Base-by-base conservation (phyloP, 2,888 invertebrate species). In the Cephus rjabovi region DNA sequence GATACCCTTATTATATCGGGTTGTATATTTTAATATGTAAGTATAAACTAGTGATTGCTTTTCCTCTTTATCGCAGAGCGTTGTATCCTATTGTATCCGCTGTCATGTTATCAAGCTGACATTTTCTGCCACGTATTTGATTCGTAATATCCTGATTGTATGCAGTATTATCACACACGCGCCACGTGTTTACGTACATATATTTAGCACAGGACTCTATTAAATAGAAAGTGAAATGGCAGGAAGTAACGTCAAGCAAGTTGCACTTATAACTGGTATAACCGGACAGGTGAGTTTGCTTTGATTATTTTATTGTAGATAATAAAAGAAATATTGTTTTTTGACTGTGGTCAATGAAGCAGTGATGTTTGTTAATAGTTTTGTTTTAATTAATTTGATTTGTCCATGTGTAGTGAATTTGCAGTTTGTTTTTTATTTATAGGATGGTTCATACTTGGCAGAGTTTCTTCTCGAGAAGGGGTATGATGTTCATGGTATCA, bases 361-460 rank as follows among this genome's bases (percentile, higher is more conserved):
- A 31, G 15, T 4, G 34, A 35, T 70, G 4, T 40, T 15, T 69
- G 23, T 34, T 12, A 75, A 75, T 40, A 34, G 73, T 79, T 75
- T n/a, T 56, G 73, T 73, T 1, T 37, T 75, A 71, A 4, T n/a
- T 3, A 76, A 70, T 6, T 76, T 69, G 76, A 73, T 69, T 79
- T 68, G 69, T 77, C 70, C 70, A 82, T 34, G 69, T 12, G 0
- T 23, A 75, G 30, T 15, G 75, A 73, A 69, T 74, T 77, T 71
- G 31, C 73, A 75, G 69, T 68, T 73, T 23, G 11, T 78, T 56
- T 34, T 77, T 74, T 30, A 33, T 30, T 90, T 92, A 56, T 87
- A 99, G 98, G 99, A 99, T 95, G 99, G 99, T 2, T 99, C 99
- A 0, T 99, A 99, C 91, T 93, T 99, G 83, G 97, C 99, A 0